Evolutionary conservation across 2,888 invertebrate species (phyloP), one percentile per base, ranked within the genome.

Genomic region (Epirrhoe tristata): DNA sequence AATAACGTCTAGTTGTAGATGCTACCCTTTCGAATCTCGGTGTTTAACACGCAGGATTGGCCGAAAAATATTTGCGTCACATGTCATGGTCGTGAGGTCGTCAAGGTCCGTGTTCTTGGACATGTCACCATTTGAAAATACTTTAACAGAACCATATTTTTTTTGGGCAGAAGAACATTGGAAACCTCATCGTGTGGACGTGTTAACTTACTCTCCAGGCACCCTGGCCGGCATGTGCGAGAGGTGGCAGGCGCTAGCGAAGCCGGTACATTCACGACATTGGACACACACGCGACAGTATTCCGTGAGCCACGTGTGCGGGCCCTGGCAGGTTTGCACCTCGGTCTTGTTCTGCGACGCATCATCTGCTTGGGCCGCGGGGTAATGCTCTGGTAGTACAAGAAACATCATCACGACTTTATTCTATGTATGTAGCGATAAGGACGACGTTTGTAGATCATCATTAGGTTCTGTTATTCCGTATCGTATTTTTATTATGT

Each of bases 241-340:
- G 63, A 83, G 81, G 51, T 80, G 97, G 95, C 75, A 96, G 90
- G 79, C 96, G 73, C 96, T 96, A 57, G 97, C 97, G 86, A 98
- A 98, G 1, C 98, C 99, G 0, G 99, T 99, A 83, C 99, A 99
- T 84, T 98, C 97, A 7, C 97, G 95, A 83, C 99, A 99, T 63
- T 97, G 94, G 1, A 97, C 96, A 87, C 99, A 99, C 52, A 98
- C 95, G 95, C 98, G 97, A 81, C 98, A 98, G 82, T 96, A 95
- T 75, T 97, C 97, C 67, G 96, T 95, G 67, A 95, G 94, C 97
- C 97, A 98, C 8, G 95, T 94, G 88, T 98, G 98, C 74, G 95
- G 17, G 5, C 95, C 92, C 0, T 94, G 93, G 80, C 97, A 97
- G 81, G 95, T 58, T 0, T 79, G 81, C 5, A 75, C 64, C 6